A percentile compares a stretch with the other conserved stretches of the same genome.
Evolutionary conservation across 2,888 invertebrate genomes (phyloP).

Genomic region (Drosophila barbarae): DNA sequence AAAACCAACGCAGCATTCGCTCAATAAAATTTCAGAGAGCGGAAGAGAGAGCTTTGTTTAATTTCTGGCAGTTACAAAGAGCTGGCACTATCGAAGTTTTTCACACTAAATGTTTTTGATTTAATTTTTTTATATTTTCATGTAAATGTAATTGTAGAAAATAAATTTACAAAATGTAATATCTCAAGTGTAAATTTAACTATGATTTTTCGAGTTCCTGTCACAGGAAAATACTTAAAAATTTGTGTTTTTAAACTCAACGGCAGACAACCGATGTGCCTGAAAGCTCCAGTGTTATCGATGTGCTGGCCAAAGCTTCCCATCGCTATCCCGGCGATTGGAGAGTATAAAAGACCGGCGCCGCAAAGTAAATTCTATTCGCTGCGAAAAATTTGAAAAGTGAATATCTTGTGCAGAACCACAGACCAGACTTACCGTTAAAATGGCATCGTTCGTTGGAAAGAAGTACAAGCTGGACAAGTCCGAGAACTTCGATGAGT

Average conservation of each 20-base stretch:
- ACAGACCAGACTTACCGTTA: constrained; percentile 28
- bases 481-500: constrained; percentile 92
- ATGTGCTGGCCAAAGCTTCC: background rate
- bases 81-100: background rate
- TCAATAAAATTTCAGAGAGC: constrained; percentile 1
- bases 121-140: background rate
- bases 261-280: background rate
- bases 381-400: constrained; percentile 32
- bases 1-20: constrained; percentile 10
- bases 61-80: background rate
- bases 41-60: constrained; percentile 1
- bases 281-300: background rate
- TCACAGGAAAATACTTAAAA: background rate
- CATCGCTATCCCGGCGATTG: background rate
- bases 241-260: background rate
- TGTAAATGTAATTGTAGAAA: background rate
- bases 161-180: background rate
- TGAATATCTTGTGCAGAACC: constrained; percentile 30
- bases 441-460: constrained; percentile 81
- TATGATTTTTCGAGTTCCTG: background rate
- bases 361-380: constrained; percentile 40
- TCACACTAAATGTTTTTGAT: too few relatives aligned
- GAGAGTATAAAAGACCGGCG: constrained; percentile 42
- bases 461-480: constrained; percentile 90
- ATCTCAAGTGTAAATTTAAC: background rate